phyloP scores from a whole-genome alignment of 2,113 vertebrate genomes.

The Vulpes lagopus region DNA sequence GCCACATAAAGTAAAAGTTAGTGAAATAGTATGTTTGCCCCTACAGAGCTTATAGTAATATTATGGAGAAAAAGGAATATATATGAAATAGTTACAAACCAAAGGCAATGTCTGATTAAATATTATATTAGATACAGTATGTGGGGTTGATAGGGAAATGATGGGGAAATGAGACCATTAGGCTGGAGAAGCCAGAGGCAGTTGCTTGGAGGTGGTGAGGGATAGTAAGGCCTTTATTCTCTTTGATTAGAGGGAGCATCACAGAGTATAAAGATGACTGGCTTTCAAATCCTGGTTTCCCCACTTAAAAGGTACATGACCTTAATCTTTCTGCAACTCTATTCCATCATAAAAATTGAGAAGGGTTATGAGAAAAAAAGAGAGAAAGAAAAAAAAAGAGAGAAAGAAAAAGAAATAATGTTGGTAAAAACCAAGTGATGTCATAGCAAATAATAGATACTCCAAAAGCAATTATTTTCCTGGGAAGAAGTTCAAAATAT shows the following conservation, averaged over 20 bases:
- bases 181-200: neutral
- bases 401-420: neutral
- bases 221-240: neutral
- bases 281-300: neutral
- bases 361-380: neutral
- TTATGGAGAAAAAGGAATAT: neutral
- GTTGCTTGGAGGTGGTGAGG: neutral
- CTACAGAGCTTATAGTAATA: neutral
- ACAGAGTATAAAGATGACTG: neutral
- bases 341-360: constrained; percentile 21
- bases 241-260: neutral
- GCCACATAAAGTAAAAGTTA: neutral
- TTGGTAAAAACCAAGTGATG: neutral
- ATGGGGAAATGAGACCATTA: neutral
- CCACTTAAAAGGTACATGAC: neutral
- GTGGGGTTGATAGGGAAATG: neutral
- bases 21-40: neutral
- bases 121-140: neutral
- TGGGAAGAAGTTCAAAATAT: neutral
- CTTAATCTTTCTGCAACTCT: neutral
- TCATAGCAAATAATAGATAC: neutral
- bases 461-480: neutral
- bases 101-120: neutral
- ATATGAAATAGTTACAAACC: neutral
- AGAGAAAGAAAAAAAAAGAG: neutral